Evolutionary conservation across 2,113 vertebrate species (phyloP).

Genomic region (Pandion haliaetus): DNA sequence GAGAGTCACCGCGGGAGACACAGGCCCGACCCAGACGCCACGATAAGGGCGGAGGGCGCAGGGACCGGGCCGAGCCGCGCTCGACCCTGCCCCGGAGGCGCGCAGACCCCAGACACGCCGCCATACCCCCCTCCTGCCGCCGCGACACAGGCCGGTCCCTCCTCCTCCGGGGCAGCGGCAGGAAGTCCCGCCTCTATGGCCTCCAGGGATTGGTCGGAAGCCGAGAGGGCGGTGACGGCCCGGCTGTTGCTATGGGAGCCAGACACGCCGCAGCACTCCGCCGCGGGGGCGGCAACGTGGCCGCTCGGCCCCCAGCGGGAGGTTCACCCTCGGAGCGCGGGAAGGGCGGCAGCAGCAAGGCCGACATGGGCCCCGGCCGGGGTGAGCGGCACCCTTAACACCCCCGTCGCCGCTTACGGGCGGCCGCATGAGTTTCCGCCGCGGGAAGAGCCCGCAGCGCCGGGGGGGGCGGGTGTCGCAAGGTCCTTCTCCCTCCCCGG

Average conservation of each 20-base stretch:
- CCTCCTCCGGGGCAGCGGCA: neutral
- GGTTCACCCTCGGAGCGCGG: no score
- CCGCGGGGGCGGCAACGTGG: no score
- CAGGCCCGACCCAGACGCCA: accelerated
- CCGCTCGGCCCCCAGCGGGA: no score
- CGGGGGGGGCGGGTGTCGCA: neutral
- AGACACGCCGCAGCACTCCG: neutral
- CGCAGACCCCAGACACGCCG: accelerated
- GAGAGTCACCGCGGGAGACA: no score
- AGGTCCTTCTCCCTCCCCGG: accelerated
- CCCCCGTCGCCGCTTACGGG: neutral
- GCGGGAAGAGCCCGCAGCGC: no score
- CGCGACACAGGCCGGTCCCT: neutral
- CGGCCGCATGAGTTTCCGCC: neutral
- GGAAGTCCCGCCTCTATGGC: neutral
- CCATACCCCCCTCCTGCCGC: neutral
- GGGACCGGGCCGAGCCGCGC: accelerated
- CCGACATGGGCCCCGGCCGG: no score
- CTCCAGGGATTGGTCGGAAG: neutral
- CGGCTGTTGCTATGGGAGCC: neutral
- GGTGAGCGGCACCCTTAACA: no score
- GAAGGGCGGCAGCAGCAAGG: neutral
- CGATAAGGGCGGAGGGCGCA: accelerated
- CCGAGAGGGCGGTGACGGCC: accelerated
- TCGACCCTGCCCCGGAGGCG: accelerated